Percentiles rank a stretch among this genome's conserved stretches.
phyloP scores from a whole-genome alignment of 2,888 invertebrate species.

The Aspidiotus destructor region DNA sequence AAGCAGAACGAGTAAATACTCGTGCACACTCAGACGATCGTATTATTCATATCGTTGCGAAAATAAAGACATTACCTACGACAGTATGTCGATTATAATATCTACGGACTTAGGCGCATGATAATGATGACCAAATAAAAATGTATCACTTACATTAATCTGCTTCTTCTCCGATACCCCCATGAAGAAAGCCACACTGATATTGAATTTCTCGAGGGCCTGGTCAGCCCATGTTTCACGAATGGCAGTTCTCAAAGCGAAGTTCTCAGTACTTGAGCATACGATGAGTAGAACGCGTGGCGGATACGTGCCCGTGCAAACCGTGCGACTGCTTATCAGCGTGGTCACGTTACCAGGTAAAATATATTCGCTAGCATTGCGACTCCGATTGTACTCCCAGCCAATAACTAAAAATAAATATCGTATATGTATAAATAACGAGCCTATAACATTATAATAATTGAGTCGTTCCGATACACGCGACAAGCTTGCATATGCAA shows the following conservation, averaged over 20 bases:
- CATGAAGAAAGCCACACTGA: constrained; percentile 49
- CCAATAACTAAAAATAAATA: constrained; percentile 15
- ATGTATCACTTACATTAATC: constrained; percentile 23
- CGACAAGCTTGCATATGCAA: no score
- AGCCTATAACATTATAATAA: no score
- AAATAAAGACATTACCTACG: no score
- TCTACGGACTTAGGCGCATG: no score
- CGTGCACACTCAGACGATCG: no score
- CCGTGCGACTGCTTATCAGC: not conserved
- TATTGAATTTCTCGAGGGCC: constrained; percentile 39
- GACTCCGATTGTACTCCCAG: constrained; percentile 27
- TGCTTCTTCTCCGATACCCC: constrained; percentile 50
- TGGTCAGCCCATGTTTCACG: constrained; percentile 58
- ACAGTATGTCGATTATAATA: no score
- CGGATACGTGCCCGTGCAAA: constrained; percentile 39
- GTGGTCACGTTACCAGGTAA: constrained; percentile 17
- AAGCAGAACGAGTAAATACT: no score
- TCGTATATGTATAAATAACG: no score
- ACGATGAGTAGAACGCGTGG: constrained; percentile 56
- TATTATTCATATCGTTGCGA: no score
- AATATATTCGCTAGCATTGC: constrained; percentile 20
- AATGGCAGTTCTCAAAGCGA: constrained; percentile 56
- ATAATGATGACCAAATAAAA: no score
- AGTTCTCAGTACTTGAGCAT: constrained; percentile 61
- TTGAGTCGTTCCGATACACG: no score